Base-by-base conservation (phyloP, 2,797 vertebrate species). In the Clarias fuscus region DNA sequence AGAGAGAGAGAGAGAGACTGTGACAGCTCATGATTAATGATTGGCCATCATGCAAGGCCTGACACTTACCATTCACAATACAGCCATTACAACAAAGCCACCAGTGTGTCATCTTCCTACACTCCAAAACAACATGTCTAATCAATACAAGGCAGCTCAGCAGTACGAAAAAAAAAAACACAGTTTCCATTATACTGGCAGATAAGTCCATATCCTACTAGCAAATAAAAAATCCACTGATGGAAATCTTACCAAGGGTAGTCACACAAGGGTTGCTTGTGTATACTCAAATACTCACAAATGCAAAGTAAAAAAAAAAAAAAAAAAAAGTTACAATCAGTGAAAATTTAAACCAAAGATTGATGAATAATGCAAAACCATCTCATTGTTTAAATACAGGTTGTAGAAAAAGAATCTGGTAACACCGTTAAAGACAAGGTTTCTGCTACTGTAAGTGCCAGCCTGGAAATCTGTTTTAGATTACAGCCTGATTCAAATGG, bases 21-120 rank as follows among this genome's bases (percentile, higher is more conserved):
- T 96, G 96, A 96, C 96, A 96, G 91, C 61, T 87, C 92, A 93
- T 96, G 95, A 96, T 95, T 95, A 95, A 96, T 96, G 95, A 96
- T 94, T 90, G 91, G 93, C 94, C 94, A 95, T 96, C 94, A 95
- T 86, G 88, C 93, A 90, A 92, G 84, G 92, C 92, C 92, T 95
- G 95, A 96, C 94, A 95, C 93, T 93, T 94, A 93, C 93, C 93
- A 94, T 94, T 94, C 93, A 93, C 92, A 92, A 92, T 90, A 90
- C 92, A 90, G 92, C 94, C 89, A 94, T 92, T 93, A 93, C 93
- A 90, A 90, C 88, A 90, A 89, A 89, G 89, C 90, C 88, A 88
- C 90, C 82, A 93, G 89, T 83, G 85, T 89, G 87, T 90, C 88
- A 75, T 83, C 86, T 73, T 85, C 82, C 79, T 84, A 90, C 86